Percentiles rank a stretch among this genome's conserved stretches.
Evolutionary conservation across 1,140 invertebrate genomes (phyloP).

Genomic region (Penaeus chinensis): DNA sequence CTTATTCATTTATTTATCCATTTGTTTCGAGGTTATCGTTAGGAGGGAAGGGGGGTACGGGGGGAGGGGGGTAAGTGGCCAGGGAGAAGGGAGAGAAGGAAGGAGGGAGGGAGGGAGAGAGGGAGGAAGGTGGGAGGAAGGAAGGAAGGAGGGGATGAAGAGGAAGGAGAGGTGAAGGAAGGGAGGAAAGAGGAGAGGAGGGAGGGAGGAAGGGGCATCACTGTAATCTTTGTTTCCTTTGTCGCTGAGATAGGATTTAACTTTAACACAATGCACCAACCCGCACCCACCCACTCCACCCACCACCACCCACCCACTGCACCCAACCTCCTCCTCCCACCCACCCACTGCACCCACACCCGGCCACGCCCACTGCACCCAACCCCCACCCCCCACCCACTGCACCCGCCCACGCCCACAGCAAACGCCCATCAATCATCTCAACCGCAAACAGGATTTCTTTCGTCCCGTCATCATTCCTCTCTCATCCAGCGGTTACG

Average conservation of each 20-base stretch:
- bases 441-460: not conserved
- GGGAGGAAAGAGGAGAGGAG: not conserved
- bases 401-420: no score
- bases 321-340: not conserved
- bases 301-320: not conserved
- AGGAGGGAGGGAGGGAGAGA: slow-evolving; percentile 1
- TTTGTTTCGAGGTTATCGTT: not conserved
- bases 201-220: no score
- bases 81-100: no score
- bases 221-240: no score
- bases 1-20: no score
- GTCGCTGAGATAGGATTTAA: no score
- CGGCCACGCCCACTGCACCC: not conserved
- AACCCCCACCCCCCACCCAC: not conserved
- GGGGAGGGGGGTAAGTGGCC: not conserved
- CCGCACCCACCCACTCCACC: not conserved
- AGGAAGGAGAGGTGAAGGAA: not conserved
- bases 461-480: not conserved
- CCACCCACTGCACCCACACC: no score
- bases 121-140: not conserved
- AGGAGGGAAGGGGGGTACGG: not conserved
- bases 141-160: not conserved
- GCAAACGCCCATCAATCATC: not conserved
- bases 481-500: no score
- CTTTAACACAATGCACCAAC: not conserved